Conservation (phyloP, 2,113 vertebrate genomes). For the Nesospiza acunhae region DNA sequence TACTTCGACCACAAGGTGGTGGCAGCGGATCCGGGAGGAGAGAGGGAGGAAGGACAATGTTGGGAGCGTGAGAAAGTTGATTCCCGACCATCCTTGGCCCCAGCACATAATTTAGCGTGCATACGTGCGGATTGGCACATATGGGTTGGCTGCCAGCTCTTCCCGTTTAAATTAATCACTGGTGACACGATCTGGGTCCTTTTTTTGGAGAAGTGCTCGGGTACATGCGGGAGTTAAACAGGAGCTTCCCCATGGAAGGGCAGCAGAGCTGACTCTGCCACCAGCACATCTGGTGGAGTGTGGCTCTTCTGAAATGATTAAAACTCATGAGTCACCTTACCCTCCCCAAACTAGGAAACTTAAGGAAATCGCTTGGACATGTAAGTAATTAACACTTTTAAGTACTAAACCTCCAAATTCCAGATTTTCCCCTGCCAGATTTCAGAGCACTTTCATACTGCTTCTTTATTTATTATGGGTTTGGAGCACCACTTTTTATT, state of each 20-base stretch:
- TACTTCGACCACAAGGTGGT: slow-evolving; percentile 59
- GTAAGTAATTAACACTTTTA: not conserved
- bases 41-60: not conserved
- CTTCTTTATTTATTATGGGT: not conserved
- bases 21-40: not conserved
- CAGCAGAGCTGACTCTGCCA: not conserved
- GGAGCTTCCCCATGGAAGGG: not conserved
- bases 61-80: not conserved
- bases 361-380: not conserved
- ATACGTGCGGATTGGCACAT: not conserved
- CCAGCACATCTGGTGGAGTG: not conserved
- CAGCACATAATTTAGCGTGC: rapidly evolving
- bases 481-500: not conserved
- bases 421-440: not conserved
- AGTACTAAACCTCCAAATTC: not conserved
- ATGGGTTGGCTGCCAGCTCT: not conserved
- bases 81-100: not conserved
- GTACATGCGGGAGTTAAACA: rapidly evolving
- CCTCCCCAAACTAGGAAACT: not conserved
- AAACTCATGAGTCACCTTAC: not conserved
- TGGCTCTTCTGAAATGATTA: not conserved
- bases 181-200: not conserved
- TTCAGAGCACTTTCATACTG: rapidly evolving
- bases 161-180: not conserved
- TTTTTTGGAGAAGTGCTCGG: not conserved